Base-by-base conservation (phyloP, 1,140 invertebrate species). In the Apocrypta bakeri region DNA sequence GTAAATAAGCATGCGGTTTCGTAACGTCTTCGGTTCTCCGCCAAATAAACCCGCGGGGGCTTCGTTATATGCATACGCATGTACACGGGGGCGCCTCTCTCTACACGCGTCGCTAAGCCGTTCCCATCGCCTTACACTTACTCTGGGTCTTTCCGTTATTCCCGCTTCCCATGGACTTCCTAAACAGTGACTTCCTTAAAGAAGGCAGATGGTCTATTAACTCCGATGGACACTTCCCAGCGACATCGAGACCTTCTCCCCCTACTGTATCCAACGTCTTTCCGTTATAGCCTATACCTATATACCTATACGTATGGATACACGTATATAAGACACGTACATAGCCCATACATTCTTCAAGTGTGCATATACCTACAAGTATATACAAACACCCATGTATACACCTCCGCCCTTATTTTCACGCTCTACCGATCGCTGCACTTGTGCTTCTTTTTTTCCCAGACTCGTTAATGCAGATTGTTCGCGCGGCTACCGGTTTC, bases 181-280 rank as follows among this genome's bases (percentile, higher is more conserved):
- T 92, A 91, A 92, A 91, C 90, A 92, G 90, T 90, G 87, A 92
- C 90, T 92, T 92, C 91, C 91, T 91, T 88, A 87, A 90, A 87
- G 86, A 83, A 88, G 85, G 87, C 91, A 92, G 90, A 91, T 92
- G 91, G 91, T 86, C 90, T 90, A 90, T 92, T 91, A 91, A 91
- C 90, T 90, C 88, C 76, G 73, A 61, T 56, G 82, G 75, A 79
- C 82, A 79, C 81, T 82, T 82, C 81, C 81, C 81, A 82, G 29
- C 48, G 68, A 37, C 66, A 68, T 8, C 21, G 69, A 74, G 48
- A 48, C 68, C n/a, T 12, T 31, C 42, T 11, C 64, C 0, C n/a
- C 76, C 74, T 21, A 33, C 74, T 9, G 31, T 21, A 17, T 12
- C 77, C 48, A 68, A 74, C 72, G 56, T 76, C 80, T 82, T 82